Percentiles rank a stretch among this genome's conserved stretches.
Conservation (phyloP, 1,140 invertebrate species). For the Neodiprion virginianus region DNA sequence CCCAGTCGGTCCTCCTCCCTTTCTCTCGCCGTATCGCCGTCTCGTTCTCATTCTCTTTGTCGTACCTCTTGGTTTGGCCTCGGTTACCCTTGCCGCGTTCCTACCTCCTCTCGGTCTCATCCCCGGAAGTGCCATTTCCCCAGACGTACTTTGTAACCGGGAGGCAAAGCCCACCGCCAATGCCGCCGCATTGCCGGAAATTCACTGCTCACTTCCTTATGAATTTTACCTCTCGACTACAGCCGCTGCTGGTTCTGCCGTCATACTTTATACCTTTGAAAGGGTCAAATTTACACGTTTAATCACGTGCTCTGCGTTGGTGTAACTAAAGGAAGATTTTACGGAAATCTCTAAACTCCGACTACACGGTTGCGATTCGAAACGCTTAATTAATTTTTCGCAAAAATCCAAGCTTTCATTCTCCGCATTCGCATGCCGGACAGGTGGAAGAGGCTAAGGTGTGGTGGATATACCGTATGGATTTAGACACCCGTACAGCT, state of each 20-base stretch:
- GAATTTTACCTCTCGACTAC: not conserved
- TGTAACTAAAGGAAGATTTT: too few relatives aligned
- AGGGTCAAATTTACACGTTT: too few relatives aligned
- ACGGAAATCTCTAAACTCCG: too few relatives aligned
- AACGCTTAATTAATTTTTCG: too few relatives aligned
- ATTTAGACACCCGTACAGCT: not conserved
- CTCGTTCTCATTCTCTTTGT: conserved; percentile 12
- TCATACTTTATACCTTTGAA: too few relatives aligned
- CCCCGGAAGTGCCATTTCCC: conserved; percentile 8
- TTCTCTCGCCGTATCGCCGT: not conserved
- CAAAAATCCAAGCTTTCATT: too few relatives aligned
- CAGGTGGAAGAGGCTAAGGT: too few relatives aligned
- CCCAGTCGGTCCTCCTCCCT: conserved; percentile 28
- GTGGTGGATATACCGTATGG: not conserved
- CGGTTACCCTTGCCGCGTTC: conserved; percentile 1
- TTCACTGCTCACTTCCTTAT: conserved; percentile 1
- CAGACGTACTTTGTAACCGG: not conserved
- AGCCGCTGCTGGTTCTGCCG: too few relatives aligned
- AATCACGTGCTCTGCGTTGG: too few relatives aligned
- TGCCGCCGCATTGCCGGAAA: not conserved
- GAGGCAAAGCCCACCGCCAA: not conserved
- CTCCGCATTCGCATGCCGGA: too few relatives aligned
- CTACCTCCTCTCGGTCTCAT: not conserved
- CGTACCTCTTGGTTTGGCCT: conserved; percentile 5
- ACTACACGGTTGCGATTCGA: too few relatives aligned